These are phyloP conservation scores for Agriotes lineatus DNA, from an alignment of 2,888 invertebrate genomes.

Conservation along the genomic window DNA sequence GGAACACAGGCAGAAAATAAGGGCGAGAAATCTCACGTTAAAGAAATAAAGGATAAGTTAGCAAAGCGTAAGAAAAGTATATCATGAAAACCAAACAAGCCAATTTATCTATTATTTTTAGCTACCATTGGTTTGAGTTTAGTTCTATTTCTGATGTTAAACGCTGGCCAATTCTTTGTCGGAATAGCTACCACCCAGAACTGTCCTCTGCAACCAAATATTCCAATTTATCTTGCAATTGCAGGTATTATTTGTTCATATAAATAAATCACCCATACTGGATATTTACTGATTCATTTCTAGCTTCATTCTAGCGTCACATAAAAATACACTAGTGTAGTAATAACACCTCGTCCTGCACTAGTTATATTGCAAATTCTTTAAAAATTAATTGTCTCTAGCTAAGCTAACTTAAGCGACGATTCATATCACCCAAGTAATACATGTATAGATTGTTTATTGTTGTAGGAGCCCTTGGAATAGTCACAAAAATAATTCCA, in stretches of 20 bases:
- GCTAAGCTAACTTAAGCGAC: too few species aligned
- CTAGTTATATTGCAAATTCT: too few species aligned
- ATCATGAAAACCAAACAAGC: too few species aligned
- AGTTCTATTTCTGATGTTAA: slow-evolving; percentile 52
- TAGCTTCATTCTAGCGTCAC: too few species aligned
- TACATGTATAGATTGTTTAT: too few species aligned
- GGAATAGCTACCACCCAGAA: slow-evolving; percentile 55
- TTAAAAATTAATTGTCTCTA: too few species aligned
- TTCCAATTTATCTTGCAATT: slow-evolving; percentile 58
- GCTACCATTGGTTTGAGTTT: slow-evolving; percentile 55
- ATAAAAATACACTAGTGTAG: too few species aligned
- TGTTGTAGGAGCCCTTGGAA: slow-evolving; percentile 36
- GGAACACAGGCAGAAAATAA: neutral
- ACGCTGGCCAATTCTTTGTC: slow-evolving; percentile 55
- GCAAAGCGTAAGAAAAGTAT: slow-evolving; percentile 36
- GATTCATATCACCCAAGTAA: too few species aligned
- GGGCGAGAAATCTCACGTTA: neutral
- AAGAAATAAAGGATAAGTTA: slow-evolving; percentile 25
- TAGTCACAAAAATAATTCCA: slow-evolving; percentile 35
- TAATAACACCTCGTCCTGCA: too few species aligned
- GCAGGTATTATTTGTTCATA: too few species aligned
- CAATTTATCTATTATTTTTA: slow-evolving; percentile 51
- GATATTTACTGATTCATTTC: too few species aligned
- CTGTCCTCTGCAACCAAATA: slow-evolving; percentile 57
- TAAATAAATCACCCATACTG: too few species aligned